These are phyloP conservation scores for Harpagus bidentatus DNA, from an alignment of 2,113 vertebrate species.

Conservation along the genomic window DNA sequence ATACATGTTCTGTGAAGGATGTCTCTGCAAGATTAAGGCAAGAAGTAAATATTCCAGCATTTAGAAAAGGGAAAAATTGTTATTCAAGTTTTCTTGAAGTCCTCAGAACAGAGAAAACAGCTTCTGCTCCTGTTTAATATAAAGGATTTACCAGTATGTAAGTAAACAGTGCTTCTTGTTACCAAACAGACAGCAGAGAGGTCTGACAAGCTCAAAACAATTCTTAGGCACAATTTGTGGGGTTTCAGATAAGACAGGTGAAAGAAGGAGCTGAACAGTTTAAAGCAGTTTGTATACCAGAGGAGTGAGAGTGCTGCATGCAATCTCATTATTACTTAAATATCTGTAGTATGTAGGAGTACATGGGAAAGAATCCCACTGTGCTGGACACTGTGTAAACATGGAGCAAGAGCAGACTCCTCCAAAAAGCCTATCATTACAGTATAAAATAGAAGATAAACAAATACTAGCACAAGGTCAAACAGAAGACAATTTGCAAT, in stretches of 20 bases:
- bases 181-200: not conserved
- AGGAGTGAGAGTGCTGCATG: not conserved
- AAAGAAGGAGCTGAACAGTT: not conserved
- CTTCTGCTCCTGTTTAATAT: not conserved
- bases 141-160: not conserved
- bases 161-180: not conserved
- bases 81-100: not conserved
- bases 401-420: not conserved
- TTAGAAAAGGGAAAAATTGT: not conserved
- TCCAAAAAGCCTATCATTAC: not conserved
- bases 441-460: not conserved
- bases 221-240: not conserved
- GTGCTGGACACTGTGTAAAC: not conserved
- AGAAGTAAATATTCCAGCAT: not conserved
- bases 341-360: not conserved
- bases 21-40: not conserved
- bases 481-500: not conserved
- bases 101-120: not conserved
- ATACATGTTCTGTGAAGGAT: not conserved
- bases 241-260: not conserved
- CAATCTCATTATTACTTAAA: not conserved
- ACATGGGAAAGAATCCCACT: not conserved
- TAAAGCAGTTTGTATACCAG: not conserved
- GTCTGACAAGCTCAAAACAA: not conserved
- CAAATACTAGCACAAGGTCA: not conserved